Percentiles rank a stretch among this genome's conserved stretches.
Conservation (phyloP, 1,140 invertebrate species). For the Heliothis subflexa region DNA sequence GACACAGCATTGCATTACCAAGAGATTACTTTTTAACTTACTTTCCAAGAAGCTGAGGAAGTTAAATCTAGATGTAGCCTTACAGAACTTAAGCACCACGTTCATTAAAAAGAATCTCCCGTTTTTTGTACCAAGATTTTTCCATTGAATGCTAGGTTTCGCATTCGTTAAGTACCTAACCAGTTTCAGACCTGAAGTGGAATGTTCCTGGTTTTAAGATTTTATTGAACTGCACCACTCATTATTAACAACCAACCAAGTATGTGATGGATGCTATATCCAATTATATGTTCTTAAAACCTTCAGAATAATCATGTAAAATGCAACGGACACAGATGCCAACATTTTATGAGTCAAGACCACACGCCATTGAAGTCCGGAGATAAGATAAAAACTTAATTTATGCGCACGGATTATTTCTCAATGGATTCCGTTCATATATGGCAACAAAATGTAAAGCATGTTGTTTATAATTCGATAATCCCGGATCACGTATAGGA, state of each 20-base stretch:
- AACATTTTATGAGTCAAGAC: conserved; percentile 1
- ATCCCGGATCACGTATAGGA: conserved; percentile 1
- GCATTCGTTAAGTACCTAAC: conserved; percentile 6
- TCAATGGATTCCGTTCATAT: conserved; percentile 20
- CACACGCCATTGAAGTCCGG: neutral
- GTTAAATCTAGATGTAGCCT: neutral
- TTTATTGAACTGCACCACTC: neutral
- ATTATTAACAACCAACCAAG: neutral
- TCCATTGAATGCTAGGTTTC: neutral
- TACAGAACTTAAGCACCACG: neutral
- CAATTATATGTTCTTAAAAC: neutral
- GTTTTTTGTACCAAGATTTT: conserved; percentile 1
- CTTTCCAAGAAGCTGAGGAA: neutral
- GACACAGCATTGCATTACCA: conserved; percentile 13
- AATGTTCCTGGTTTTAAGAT: conserved; percentile 16
- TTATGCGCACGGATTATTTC: conserved; percentile 16
- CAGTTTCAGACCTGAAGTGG: conserved; percentile 9
- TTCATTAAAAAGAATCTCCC: neutral
- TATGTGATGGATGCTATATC: neutral
- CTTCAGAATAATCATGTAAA: neutral
- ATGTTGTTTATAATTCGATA: conserved; percentile 21
- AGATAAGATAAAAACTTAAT: conserved; percentile 6
- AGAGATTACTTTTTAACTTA: conserved; percentile 26
- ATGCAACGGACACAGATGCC: neutral
- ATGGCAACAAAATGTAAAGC: conserved; percentile 20